phyloP scores from a whole-genome alignment of 2,888 invertebrate species.

The Limenitis camilla region DNA sequence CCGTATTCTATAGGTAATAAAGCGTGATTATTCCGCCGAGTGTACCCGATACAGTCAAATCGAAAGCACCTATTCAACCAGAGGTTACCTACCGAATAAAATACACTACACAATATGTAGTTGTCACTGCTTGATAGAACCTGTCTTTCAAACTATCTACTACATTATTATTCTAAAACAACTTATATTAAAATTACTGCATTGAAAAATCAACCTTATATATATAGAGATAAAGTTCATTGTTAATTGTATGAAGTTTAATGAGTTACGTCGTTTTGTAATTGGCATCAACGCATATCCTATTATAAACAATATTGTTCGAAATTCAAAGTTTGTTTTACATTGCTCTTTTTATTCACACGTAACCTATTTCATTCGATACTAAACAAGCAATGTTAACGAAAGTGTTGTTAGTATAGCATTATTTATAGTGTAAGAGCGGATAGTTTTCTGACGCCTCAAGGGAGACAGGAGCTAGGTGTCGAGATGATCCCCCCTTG shows the following conservation, averaged over 20 bases:
- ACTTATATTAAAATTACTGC: background rate
- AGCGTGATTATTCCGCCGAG: conserved; percentile 12
- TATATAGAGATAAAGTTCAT: background rate
- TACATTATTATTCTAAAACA: conserved; percentile 16
- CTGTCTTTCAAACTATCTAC: conserved; percentile 70
- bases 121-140: conserved; percentile 69
- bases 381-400: background rate
- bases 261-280: conserved; percentile 25
- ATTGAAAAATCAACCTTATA: conserved; percentile 15
- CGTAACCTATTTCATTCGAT: conserved; percentile 13
- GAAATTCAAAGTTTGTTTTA: background rate
- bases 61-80: conserved; percentile 49
- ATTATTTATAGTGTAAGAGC: background rate
- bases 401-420: background rate
- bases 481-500: conserved; percentile 58
- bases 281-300: conserved; percentile 4
- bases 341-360: conserved; percentile 24
- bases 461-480: conserved; percentile 50
- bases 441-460: conserved; percentile 41
- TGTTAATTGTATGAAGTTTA: background rate
- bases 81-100: conserved; percentile 63
- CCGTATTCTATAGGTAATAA: conserved; percentile 8
- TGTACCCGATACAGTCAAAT: conserved; percentile 44
- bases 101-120: conserved; percentile 70
- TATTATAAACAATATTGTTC: conserved; percentile 1